Percentiles rank a stretch among this genome's conserved stretches.
Conservation (phyloP, 2,797 vertebrate species). For the Chanos chanos region DNA sequence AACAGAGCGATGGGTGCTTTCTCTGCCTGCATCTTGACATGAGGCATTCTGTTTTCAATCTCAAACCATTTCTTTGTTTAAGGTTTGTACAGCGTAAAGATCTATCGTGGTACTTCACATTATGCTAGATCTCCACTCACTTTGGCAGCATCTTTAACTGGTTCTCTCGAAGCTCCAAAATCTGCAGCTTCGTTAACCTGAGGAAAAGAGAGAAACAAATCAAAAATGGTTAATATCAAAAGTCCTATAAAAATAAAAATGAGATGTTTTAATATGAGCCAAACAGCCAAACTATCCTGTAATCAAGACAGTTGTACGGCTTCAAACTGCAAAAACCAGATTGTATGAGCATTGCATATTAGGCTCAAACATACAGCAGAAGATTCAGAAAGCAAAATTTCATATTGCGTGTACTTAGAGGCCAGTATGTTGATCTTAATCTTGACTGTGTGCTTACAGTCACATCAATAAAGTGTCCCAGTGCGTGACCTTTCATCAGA, state of each 20-base stretch:
- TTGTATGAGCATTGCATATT: too few relatives aligned
- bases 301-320: too few relatives aligned
- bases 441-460: neutral
- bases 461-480: too few relatives aligned
- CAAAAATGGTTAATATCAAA: too few relatives aligned
- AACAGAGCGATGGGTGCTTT: neutral
- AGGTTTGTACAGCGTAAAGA: neutral
- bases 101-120: constrained; percentile 15
- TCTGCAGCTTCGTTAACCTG: constrained; percentile 95
- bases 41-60: constrained; percentile 2
- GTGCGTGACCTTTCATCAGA: neutral
- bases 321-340: too few relatives aligned
- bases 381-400: too few relatives aligned
- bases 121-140: constrained; percentile 72
- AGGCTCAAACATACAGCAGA: too few relatives aligned
- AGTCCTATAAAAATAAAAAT: too few relatives aligned
- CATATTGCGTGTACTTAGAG: neutral
- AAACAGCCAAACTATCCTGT: too few relatives aligned
- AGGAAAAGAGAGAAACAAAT: neutral
- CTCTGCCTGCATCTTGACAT: too few relatives aligned
- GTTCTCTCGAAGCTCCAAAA: constrained; percentile 97
- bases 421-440: neutral
- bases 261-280: too few relatives aligned
- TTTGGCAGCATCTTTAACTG: constrained; percentile 98
- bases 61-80: constrained; percentile 1